These are phyloP conservation scores for Geococcyx californianus DNA, from an alignment of 2,113 vertebrate species.

Conservation along the genomic window DNA sequence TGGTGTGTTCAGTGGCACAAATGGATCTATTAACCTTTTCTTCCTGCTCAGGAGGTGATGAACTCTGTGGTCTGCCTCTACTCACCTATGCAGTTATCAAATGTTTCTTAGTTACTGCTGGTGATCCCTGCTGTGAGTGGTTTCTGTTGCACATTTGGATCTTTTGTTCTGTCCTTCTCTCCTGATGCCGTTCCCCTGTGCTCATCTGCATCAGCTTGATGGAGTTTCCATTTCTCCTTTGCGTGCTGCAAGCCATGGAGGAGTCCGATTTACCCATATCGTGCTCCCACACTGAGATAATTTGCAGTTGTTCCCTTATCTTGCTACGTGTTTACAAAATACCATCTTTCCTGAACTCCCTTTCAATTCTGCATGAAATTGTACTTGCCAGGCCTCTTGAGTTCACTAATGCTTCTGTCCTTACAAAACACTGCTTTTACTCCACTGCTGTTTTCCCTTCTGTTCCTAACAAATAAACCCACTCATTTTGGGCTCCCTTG, in stretches of 20 bases:
- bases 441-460: neutral
- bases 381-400: neutral
- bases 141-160: neutral
- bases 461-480: neutral
- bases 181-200: neutral
- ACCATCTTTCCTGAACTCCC: neutral
- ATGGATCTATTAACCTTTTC: conserved; percentile 61
- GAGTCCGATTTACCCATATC: neutral
- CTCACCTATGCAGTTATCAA: conserved; percentile 36
- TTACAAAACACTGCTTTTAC: neutral
- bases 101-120: neutral
- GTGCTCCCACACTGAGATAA: neutral
- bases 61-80: conserved; percentile 47
- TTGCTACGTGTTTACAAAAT: neutral
- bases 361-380: neutral
- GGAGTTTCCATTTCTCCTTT: neutral
- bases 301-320: neutral
- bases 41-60: conserved; percentile 44
- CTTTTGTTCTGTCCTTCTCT: neutral
- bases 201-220: neutral
- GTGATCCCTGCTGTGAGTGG: neutral
- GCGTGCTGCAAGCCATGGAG: neutral
- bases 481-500: fast-evolving
- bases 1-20: conserved; percentile 45
- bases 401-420: neutral